Conservation (phyloP, 2,113 vertebrate genomes). For the Columbina picui region DNA sequence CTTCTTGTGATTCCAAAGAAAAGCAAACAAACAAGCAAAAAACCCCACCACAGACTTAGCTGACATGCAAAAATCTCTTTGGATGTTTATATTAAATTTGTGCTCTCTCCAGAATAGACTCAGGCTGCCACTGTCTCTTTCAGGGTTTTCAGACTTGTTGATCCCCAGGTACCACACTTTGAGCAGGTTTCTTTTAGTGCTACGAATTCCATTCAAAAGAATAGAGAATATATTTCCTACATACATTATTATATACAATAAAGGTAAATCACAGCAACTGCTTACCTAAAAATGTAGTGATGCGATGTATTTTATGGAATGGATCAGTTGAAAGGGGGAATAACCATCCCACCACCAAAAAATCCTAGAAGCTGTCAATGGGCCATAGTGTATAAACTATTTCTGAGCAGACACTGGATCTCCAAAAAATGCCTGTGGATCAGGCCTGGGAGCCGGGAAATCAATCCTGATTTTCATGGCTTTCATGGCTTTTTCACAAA, state of each 20-base stretch:
- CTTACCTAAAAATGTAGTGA: not conserved
- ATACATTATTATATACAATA: not conserved
- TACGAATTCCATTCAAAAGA: not conserved
- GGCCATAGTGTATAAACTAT: not conserved
- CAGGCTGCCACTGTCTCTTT: not conserved
- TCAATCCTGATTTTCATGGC: not conserved
- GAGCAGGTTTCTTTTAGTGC: not conserved
- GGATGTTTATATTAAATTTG: not conserved
- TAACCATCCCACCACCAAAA: not conserved
- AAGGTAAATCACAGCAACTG: not conserved
- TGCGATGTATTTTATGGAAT: not conserved
- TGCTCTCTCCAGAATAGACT: not conserved
- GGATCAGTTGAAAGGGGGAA: not conserved
- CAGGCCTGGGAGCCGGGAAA: not conserved
- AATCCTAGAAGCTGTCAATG: not conserved
- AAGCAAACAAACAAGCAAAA: not conserved
- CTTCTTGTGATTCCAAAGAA: not conserved
- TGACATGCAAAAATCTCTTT: not conserved
- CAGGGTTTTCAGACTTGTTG: not conserved
- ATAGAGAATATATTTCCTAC: not conserved
- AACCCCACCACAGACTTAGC: not conserved
- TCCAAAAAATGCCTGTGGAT: not conserved
- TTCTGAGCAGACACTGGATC: not conserved
- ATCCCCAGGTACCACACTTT: not conserved
- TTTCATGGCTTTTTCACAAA: not conserved